phyloP scores from a whole-genome alignment of 1,140 invertebrate genomes.

The Ceratina japonica region DNA sequence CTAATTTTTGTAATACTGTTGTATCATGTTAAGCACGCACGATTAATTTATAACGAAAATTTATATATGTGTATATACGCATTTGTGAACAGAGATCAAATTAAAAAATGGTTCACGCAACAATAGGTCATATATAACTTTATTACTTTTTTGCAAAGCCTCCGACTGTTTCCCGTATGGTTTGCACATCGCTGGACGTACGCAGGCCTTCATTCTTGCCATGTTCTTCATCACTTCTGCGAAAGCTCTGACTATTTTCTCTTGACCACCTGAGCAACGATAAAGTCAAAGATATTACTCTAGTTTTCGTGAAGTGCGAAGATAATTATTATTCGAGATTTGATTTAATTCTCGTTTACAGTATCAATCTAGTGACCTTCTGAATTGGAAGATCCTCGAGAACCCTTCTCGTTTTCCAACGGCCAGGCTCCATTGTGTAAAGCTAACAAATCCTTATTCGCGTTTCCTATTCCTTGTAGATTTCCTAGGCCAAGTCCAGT shows the following conservation, averaged over 20 bases:
- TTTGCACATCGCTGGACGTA: conserved; percentile 91
- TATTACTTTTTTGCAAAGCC: conserved; percentile 90
- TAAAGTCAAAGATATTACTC: conserved; percentile 1
- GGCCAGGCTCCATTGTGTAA: conserved; percentile 85
- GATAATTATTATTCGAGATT: neutral
- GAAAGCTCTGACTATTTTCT: conserved; percentile 90
- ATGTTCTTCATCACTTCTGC: conserved; percentile 91
- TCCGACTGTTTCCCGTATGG: conserved; percentile 93
- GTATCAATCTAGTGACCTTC: conserved; percentile 60
- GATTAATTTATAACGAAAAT: conserved; percentile 12
- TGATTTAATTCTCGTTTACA: neutral
- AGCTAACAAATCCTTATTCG: conserved; percentile 85
- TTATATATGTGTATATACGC: too few species aligned
- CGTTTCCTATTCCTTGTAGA: conserved; percentile 73
- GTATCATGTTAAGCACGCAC: neutral
- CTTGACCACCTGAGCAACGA: conserved; percentile 82
- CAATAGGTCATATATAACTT: conserved; percentile 12
- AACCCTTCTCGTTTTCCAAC: conserved; percentile 72
- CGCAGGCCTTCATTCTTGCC: conserved; percentile 90
- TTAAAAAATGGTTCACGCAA: conserved; percentile 1
- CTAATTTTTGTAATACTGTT: neutral
- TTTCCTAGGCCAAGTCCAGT: conserved; percentile 76
- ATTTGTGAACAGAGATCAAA: conserved; percentile 5
- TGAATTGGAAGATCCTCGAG: conserved; percentile 70
- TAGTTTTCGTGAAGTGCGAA: neutral